phyloP scores from a whole-genome alignment of 2,797 vertebrate species.

The Sphaeramia orbicularis region DNA sequence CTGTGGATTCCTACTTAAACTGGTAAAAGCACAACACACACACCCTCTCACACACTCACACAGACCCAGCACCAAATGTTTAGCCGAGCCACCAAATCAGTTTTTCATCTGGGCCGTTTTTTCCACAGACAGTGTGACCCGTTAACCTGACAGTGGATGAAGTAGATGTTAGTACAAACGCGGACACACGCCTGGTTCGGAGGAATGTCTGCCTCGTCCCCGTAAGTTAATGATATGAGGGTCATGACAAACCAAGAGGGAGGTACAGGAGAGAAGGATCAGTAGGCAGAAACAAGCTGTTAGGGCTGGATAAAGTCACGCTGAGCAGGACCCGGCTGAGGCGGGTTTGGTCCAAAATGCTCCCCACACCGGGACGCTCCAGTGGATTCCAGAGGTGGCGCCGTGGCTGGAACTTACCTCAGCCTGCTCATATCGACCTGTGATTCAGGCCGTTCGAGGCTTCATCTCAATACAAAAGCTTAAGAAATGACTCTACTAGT shows the following conservation, averaged over 20 bases:
- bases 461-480: no score
- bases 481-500: no score
- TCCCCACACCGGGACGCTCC: no score
- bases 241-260: constrained; percentile 19
- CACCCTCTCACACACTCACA: constrained; percentile 10
- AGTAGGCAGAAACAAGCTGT: constrained; percentile 76
- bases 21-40: not conserved
- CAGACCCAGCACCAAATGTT: constrained; percentile 16
- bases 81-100: constrained; percentile 12
- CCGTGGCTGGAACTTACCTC: no score
- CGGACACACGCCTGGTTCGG: constrained; percentile 13
- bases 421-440: no score
- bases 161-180: constrained; percentile 61
- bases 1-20: no score
- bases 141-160: constrained; percentile 40
- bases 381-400: no score
- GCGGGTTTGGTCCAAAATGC: constrained; percentile 5
- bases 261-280: constrained; percentile 49
- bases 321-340: constrained; percentile 5
- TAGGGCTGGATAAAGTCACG: constrained; percentile 52
- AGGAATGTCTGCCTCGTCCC: no score
- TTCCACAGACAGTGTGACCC: constrained; percentile 33
- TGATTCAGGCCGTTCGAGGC: no score
- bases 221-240: constrained; percentile 35
- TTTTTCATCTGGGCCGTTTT: constrained; percentile 3